Evolutionary conservation across 2,888 invertebrate species (phyloP).

Genomic region (Habroteleia sp.): DNA sequence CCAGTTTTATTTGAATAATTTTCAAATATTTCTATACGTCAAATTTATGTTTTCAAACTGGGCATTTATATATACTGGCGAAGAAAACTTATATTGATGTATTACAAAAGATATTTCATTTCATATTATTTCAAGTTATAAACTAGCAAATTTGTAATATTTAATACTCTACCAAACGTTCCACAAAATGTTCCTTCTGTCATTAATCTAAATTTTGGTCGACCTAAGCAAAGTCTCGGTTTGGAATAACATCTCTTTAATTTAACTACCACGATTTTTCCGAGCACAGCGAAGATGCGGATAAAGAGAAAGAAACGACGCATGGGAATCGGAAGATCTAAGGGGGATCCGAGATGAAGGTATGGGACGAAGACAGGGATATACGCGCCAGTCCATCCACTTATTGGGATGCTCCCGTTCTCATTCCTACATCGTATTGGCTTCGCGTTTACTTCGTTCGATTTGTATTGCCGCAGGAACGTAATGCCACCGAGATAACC

Average conservation of each 20-base stretch:
- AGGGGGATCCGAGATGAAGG: constrained; percentile 22
- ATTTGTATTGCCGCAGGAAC: constrained; percentile 74
- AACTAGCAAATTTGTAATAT: no score
- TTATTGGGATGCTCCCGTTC: constrained; percentile 75
- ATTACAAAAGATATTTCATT: no score
- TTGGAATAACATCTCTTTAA: constrained; percentile 15
- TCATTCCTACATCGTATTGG: constrained; percentile 69
- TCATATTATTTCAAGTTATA: no score
- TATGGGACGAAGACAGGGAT: constrained; percentile 45
- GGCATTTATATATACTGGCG: no score
- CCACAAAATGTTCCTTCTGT: no score
- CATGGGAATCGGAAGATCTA: no score
- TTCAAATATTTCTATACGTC: no score
- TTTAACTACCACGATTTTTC: constrained; percentile 16
- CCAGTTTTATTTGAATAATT: no score
- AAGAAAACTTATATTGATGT: no score
- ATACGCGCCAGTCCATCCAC: constrained; percentile 76
- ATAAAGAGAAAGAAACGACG: constrained; percentile 11
- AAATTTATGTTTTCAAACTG: no score
- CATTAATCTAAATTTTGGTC: background rate
- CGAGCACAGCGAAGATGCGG: background rate
- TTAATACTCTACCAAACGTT: no score
- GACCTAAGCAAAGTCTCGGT: background rate
- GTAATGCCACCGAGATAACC: constrained; percentile 67
- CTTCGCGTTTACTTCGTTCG: constrained; percentile 70